Base-by-base conservation (phyloP, 2,888 invertebrate genomes). In the Myopa testacea region DNA sequence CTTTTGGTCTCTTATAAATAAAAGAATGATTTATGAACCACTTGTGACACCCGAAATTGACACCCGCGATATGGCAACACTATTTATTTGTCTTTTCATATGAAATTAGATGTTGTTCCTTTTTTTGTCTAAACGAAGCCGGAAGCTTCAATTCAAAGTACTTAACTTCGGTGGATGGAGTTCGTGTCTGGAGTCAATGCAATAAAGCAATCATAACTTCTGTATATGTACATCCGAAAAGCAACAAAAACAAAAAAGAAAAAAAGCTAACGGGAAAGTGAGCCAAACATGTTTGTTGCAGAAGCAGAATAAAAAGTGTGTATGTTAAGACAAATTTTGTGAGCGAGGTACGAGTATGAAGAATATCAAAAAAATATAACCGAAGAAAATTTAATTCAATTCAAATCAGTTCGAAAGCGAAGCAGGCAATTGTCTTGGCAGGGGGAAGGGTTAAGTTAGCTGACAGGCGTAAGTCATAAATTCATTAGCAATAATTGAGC, bases 81-180 rank as follows among this genome's bases (percentile, higher is more conserved):
- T 45, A 45, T 40, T 40, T 16, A 40, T 67, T 40, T 16, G 14
- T 67, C 8, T 40, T n/a, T 40, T n/a, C 14, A n/a, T n/a, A 40
- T 5, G 19, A 40, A 7, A 67, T 67, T 67, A 38, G 67, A 67
- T 19, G n/a, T 37, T 1, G n/a, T 14, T 37, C 16, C 67, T n/a
- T 40, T 70, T 55, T 73, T 73, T 34, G 38, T 8, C 50, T 73
- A 78, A 78, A 80, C 78, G 60, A 77, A 79, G 81, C 82, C 82
- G 82, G 82, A 83, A 83, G 81, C 75, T 69, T 77, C 80, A 82
- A 82, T 81, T 82, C 78, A 80, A 79, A 74, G 78, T 79, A 82
- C 79, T 81, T 81, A 82, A 82, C 80, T 81, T 79, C n/a, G 10
- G 45, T 45, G 45, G 45, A 45, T 69, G 69, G 60, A 60, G 67